Conservation (phyloP, 2,888 invertebrate species). For the Nephrotoma guestfalica region DNA sequence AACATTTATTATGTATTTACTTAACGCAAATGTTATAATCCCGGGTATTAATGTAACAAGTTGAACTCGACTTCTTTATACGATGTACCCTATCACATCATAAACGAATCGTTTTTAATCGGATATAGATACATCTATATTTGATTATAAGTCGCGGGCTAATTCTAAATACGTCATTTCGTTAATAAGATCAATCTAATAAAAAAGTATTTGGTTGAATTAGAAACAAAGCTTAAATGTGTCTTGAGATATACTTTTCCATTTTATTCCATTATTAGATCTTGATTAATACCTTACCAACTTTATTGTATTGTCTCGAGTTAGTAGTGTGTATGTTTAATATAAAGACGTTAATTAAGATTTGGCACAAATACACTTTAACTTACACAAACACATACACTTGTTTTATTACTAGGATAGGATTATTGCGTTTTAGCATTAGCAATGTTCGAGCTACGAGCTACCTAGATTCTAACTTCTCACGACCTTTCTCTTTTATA, state of each 20-base stretch:
- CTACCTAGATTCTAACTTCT: not conserved
- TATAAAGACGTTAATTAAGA: not conserved
- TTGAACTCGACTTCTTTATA: not conserved
- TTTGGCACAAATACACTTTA: not conserved
- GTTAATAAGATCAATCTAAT: not conserved
- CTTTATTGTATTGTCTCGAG: not conserved
- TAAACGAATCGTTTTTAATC: not conserved
- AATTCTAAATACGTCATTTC: not conserved
- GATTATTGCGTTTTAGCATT: not conserved
- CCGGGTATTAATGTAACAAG: not conserved
- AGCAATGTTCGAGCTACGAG: not conserved
- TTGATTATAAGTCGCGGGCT: not conserved
- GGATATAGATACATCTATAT: not conserved
- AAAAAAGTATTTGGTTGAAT: not conserved
- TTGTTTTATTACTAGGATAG: not conserved
- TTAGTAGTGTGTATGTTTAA: not conserved
- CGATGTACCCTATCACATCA: not conserved
- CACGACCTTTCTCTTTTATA: not conserved
- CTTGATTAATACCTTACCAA: not conserved
- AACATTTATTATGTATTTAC: not conserved
- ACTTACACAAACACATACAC: not conserved
- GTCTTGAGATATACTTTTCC: not conserved
- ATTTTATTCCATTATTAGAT: not conserved
- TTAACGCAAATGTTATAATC: not conserved
- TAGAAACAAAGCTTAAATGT: not conserved